Base-by-base conservation (phyloP, 2,888 invertebrate species). In the Eristalis pertinax region DNA sequence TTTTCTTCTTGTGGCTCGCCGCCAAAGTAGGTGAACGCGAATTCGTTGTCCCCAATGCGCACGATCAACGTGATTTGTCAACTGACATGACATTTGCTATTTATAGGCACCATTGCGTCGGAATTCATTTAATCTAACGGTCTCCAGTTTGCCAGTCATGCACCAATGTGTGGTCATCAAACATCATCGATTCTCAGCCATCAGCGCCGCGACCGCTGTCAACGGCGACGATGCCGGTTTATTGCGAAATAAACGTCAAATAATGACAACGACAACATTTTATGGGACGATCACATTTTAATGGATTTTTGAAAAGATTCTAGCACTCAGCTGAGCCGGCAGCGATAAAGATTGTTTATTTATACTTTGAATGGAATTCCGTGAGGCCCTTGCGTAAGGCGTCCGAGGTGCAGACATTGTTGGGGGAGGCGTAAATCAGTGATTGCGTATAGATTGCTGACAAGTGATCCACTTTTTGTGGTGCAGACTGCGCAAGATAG, bases 11-110 rank as follows among this genome's bases (percentile, higher is more conserved):
- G 62, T 64, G 22, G 8, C 26, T 58, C 29, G 24, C 8, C 79
- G 24, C 58, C 70, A 24, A 81, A 80, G 76, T 85, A 76, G 81
- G 85, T 85, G 77, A 85, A 72, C 69, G 73, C 81, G 75, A 85
- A 85, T 72, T 69, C 69, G 60, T 58, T 81, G 85, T 26, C 73
- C 81, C 29, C 76, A 77, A 73, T 81, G 41, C 62, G 43, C 73
- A 79, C 70, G 67, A 72, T 85, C 73, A 77, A 77, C 69, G 56
- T 81, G 58, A 85, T 85, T 81, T 85, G 72, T 85, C 85, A 81
- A 69, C 58, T 67, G 58, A 58, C 68, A 38, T 77, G 81, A 81
- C 81, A 50, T 85, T 84, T 80, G 35, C 75, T 69, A 63, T 62
- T 70, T 60, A 67, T 68, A 77, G 50, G 50, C 60, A 77, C 50